phyloP scores from a whole-genome alignment of 2,797 vertebrate genomes.

The Arnoldichthys spilopterus region DNA sequence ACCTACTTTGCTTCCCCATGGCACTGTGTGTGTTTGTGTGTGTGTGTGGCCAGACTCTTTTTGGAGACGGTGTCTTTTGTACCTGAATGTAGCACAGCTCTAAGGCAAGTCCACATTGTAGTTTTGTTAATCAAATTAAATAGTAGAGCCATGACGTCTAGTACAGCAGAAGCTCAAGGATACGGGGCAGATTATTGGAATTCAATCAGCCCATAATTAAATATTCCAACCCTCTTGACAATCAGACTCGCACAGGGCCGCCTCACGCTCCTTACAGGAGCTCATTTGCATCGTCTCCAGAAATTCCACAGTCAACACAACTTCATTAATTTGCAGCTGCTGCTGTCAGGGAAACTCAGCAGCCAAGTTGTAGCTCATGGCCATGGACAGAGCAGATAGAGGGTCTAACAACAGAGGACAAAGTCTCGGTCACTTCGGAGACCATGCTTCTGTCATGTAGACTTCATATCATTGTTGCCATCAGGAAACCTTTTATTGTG shows the following conservation, averaged over 20 bases:
- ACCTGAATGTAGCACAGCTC: slow-evolving; percentile 56
- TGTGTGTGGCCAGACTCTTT: slow-evolving; percentile 23
- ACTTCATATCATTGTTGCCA: background rate
- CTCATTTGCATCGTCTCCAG: slow-evolving; percentile 54
- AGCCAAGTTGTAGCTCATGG: slow-evolving; percentile 48
- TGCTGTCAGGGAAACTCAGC: slow-evolving; percentile 46
- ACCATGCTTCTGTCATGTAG: background rate
- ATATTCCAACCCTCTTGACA: slow-evolving; percentile 49
- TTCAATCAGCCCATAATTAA: slow-evolving; percentile 69
- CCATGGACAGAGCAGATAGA: slow-evolving; percentile 9
- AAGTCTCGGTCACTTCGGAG: slow-evolving; percentile 28
- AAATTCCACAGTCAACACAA: slow-evolving; percentile 51
- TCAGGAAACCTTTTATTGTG: no score
- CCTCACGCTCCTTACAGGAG: slow-evolving; percentile 38
- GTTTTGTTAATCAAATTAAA: slow-evolving; percentile 69
- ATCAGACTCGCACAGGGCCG: slow-evolving; percentile 37
- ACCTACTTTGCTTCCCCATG: slow-evolving; percentile 50
- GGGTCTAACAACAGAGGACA: background rate
- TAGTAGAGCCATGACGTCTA: slow-evolving; percentile 59
- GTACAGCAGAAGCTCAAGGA: slow-evolving; percentile 60
- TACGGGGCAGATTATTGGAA: slow-evolving; percentile 67
- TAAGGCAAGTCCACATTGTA: slow-evolving; percentile 55
- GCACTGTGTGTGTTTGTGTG: slow-evolving; percentile 24
- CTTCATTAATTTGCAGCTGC: slow-evolving; percentile 47
- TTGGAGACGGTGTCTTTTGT: slow-evolving; percentile 49